A percentile compares a stretch with the other conserved stretches of the same genome.
Conservation (phyloP, 1,140 invertebrate genomes). For the Psilanteris sp. region DNA sequence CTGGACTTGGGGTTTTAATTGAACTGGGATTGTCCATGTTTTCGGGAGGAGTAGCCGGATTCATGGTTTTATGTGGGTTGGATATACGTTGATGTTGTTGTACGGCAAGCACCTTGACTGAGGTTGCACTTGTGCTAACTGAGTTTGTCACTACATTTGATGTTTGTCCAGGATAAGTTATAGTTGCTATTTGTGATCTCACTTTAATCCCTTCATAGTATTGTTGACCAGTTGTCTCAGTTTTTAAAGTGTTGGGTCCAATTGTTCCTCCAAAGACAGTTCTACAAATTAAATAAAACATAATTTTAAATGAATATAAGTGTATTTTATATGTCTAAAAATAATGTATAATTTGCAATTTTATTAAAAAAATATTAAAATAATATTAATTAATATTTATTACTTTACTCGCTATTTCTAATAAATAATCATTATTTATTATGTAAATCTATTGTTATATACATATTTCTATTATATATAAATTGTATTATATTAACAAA, state of each 20-base stretch:
- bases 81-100: conserved; percentile 75
- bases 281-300: too few relatives aligned
- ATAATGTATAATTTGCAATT: conserved; percentile 24
- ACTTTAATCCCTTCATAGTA: conserved; percentile 89
- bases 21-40: conserved; percentile 72
- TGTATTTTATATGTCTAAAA: too few relatives aligned
- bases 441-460: too few relatives aligned
- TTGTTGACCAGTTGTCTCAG: conserved; percentile 82
- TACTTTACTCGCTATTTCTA: too few relatives aligned
- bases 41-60: conserved; percentile 67
- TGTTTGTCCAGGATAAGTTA: conserved; percentile 54
- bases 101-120: conserved; percentile 78
- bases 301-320: too few relatives aligned
- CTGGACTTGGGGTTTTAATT: conserved; percentile 75
- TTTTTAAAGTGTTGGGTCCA: conserved; percentile 87
- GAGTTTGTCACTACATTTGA: conserved; percentile 30
- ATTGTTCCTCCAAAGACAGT: conserved; percentile 88
- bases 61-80: conserved; percentile 75
- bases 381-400: too few relatives aligned
- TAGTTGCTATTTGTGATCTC: conserved; percentile 78
- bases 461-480: too few relatives aligned
- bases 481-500: too few relatives aligned
- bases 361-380: not conserved
- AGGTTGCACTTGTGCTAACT: conserved; percentile 67
- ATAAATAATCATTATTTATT: too few relatives aligned